Conservation (phyloP, 2,888 invertebrate genomes). For the Eudemis profundana region DNA sequence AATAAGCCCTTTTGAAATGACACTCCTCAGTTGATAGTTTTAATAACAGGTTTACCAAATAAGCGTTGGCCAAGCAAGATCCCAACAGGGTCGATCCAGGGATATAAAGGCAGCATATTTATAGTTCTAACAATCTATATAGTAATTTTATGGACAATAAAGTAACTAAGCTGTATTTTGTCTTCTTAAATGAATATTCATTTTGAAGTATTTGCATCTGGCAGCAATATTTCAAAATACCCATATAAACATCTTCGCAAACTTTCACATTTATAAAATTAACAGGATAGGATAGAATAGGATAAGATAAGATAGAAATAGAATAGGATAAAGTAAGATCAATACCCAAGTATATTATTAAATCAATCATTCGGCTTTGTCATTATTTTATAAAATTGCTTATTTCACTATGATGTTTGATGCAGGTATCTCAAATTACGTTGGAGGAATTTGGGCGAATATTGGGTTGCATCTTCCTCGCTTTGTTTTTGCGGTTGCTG, state of each 20-base stretch:
- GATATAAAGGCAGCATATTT: not conserved
- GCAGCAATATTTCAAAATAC: not conserved
- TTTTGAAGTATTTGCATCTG: not conserved
- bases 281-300: no score
- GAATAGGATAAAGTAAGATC: no score
- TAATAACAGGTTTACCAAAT: slow-evolving; percentile 37
- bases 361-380: no score
- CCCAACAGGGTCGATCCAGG: not conserved
- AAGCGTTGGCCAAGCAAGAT: slow-evolving; percentile 11
- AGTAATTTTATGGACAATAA: slow-evolving; percentile 8
- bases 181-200: not conserved
- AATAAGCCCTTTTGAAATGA: no score
- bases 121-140: slow-evolving; percentile 1
- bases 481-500: slow-evolving; percentile 69
- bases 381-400: no score
- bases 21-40: slow-evolving; percentile 33
- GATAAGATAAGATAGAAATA: no score
- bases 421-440: slow-evolving; percentile 69
- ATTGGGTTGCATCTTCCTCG: slow-evolving; percentile 68
- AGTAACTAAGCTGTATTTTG: not conserved
- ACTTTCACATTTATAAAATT: no score
- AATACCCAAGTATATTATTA: no score
- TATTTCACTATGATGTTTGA: not conserved
- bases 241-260: no score
- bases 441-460: slow-evolving; percentile 67